phyloP scores from a whole-genome alignment of 53 echinoderm and acorn worm species.

The Paracentrotus lividus region DNA sequence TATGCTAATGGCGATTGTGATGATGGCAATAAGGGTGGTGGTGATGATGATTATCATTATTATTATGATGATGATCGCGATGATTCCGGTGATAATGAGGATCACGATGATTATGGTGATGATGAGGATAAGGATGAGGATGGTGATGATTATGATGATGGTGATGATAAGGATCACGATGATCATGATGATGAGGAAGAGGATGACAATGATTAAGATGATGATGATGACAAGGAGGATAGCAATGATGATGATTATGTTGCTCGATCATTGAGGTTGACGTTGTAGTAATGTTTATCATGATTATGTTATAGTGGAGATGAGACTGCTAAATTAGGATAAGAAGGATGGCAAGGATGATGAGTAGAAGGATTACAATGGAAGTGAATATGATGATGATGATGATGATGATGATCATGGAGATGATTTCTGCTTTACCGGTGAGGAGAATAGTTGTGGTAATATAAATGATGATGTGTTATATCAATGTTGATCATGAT shows the following conservation, averaged over 20 bases:
- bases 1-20: background rate
- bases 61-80: background rate
- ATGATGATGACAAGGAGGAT: background rate
- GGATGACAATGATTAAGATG: slow-evolving; percentile 5
- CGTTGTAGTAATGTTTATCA: too few relatives aligned
- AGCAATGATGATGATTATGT: background rate
- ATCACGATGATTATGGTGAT: background rate
- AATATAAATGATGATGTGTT: too few relatives aligned
- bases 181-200: slow-evolving; percentile 35
- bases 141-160: background rate
- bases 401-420: background rate
- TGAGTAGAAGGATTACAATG: too few relatives aligned
- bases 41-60: background rate
- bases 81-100: background rate
- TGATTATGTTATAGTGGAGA: too few relatives aligned
- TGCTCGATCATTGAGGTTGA: too few relatives aligned
- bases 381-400: background rate
- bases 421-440: too few relatives aligned
- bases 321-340: too few relatives aligned
- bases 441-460: too few relatives aligned
- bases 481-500: too few relatives aligned
- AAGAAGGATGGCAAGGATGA: background rate
- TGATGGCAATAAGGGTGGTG: background rate
- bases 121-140: background rate
- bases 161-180: slow-evolving; percentile 4